These are phyloP conservation scores for Solenodon paradoxus DNA, from an alignment of 2,113 vertebrate genomes.

Conservation along the genomic window DNA sequence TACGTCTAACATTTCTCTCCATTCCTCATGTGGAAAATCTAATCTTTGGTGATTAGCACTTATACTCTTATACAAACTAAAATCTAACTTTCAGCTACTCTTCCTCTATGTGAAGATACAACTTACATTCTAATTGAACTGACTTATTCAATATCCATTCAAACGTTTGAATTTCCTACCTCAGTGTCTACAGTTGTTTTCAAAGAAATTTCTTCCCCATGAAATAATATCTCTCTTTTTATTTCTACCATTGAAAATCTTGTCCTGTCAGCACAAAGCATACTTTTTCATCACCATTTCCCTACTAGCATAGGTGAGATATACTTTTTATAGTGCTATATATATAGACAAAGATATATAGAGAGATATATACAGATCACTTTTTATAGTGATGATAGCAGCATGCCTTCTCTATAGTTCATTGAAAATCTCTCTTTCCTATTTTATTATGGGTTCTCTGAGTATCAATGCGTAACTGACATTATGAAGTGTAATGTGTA, in stretches of 20 bases:
- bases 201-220: background rate
- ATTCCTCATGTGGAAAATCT: background rate
- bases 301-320: background rate
- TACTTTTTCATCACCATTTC: background rate
- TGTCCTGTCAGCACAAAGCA: background rate
- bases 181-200: background rate
- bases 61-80: background rate
- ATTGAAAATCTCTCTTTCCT: background rate
- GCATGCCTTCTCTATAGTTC: background rate
- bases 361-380: too few species aligned
- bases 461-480: background rate
- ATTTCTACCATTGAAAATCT: background rate
- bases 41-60: background rate
- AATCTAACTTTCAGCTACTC: background rate
- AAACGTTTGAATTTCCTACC: background rate
- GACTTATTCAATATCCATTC: background rate
- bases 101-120: background rate
- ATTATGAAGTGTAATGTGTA: background rate
- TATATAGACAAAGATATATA: too few species aligned
- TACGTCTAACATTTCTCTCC: background rate
- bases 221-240: background rate
- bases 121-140: background rate
- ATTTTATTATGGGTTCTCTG: background rate
- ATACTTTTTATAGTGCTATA: too few species aligned
- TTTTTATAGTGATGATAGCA: background rate